Percentiles rank a stretch among this genome's conserved stretches.
These are phyloP conservation scores for Pachycephus smyrnensis DNA, from an alignment of 2,888 invertebrate genomes.

Conservation along the genomic window DNA sequence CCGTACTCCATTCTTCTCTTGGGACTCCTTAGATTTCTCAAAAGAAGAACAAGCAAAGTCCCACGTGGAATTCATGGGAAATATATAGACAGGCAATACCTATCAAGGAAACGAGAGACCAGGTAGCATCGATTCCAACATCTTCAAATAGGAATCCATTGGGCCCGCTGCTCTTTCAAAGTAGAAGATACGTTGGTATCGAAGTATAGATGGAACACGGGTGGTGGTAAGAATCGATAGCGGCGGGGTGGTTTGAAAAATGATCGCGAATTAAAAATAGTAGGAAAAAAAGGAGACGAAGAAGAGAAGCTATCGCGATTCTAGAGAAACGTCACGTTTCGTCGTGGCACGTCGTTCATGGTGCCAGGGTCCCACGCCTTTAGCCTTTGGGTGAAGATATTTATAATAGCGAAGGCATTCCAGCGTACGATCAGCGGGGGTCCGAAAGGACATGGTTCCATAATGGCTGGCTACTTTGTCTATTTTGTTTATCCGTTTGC, in stretches of 20 bases:
- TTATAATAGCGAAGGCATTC: conserved; percentile 58
- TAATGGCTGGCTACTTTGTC: conserved; percentile 53
- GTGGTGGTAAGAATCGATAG: not conserved
- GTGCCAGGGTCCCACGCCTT: conserved; percentile 51
- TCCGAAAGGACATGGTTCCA: conserved; percentile 57
- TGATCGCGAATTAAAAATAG: not conserved
- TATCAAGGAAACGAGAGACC: not conserved
- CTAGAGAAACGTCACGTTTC: conserved; percentile 27
- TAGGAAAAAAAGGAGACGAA: conserved; percentile 5
- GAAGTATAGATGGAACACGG: not conserved
- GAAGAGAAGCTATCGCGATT: conserved; percentile 7
- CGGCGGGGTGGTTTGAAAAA: not conserved
- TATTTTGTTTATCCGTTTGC: conserved; percentile 41
- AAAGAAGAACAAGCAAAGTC: not conserved
- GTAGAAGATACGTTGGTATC: not conserved
- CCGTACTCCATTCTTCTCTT: not conserved
- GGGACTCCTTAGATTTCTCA: not conserved
- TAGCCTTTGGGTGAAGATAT: conserved; percentile 54
- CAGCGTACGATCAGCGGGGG: conserved; percentile 54
- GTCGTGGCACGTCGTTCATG: conserved; percentile 32
- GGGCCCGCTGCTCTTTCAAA: not conserved
- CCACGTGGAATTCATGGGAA: not conserved
- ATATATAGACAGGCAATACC: not conserved
- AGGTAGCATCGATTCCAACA: not conserved
- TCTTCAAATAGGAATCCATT: not conserved